A percentile compares a stretch with the other conserved stretches of the same genome.
Evolutionary conservation across 2,888 invertebrate genomes (phyloP).

Genomic region (Malthinus seriepunctatus): DNA sequence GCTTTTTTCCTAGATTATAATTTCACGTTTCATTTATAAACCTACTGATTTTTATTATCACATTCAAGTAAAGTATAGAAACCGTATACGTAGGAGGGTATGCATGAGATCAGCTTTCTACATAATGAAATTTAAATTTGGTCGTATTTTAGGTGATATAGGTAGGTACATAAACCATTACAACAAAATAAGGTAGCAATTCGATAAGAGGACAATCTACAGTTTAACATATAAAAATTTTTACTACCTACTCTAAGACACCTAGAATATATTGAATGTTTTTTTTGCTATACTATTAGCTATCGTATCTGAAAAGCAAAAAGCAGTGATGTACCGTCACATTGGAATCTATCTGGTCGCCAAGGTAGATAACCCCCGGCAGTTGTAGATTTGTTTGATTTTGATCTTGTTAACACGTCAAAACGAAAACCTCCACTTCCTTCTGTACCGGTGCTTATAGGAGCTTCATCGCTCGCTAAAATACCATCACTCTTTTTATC

Average conservation of each 20-base stretch:
- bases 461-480: conserved; percentile 50
- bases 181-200: no score
- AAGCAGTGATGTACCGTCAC: conserved; percentile 64
- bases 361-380: conserved; percentile 85
- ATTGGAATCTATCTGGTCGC: conserved; percentile 76
- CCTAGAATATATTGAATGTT: neutral
- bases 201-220: no score
- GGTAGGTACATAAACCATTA: no score
- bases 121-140: no score
- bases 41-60: no score
- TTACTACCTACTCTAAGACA: conserved; percentile 5
- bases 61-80: no score
- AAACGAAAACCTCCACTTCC: conserved; percentile 51
- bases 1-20: no score
- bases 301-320: conserved; percentile 24
- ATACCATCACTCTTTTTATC: conserved; percentile 31
- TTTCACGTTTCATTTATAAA: no score
- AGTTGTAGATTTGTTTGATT: conserved; percentile 59
- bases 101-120: no score
- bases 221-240: neutral
- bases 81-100: no score
- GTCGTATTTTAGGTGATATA: no score
- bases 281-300: conserved; percentile 10
- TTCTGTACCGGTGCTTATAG: conserved; percentile 49
- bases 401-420: conserved; percentile 47